Base-by-base conservation (phyloP, 2,797 vertebrate genomes). In the Melanogrammus aeglefinus region DNA sequence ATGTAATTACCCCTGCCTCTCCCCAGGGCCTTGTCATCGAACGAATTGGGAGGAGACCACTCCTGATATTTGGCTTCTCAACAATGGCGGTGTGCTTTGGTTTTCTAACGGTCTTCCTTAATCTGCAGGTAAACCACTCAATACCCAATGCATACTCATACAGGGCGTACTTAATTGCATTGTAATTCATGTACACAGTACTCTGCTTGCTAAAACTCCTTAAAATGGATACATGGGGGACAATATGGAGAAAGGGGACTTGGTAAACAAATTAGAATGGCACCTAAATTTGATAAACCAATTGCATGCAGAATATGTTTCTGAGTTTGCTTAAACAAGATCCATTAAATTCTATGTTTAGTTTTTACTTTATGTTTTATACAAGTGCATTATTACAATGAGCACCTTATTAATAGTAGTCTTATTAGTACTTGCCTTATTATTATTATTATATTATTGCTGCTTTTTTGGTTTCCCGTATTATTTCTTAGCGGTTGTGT, bases 21-120 rank as follows among this genome's bases (percentile, higher is more conserved):
- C 38, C 78, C 24, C 86, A 99, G 97, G 95, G 97, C 18, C 89
- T 99, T 79, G 96, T 96, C 74, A 96, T 98, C 1, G 97, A 99
- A 74, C 91, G 90, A 0, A 90, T 97, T 0, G 97, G 97, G 5
- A 93, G 97, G 70, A 95, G 94, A 41, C 94, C 95, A 6, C 94
- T 99, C 1, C 94, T 99, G 80, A 96, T 97, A 0, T 96, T 97
- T 1, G 97, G 97, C 9, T 99, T 99, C 75, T 88, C 92, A 4
- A 86, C 97, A 74, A 99, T 99, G 98, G 76, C 94, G 0, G 8
- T 95, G 77, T 98, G 95, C 92, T 99, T 96, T 1, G 89, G 93
- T 70, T 91, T 96, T 0, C 95, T 99, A 82, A 99, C 97, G 0
- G 51, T 95, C 74, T 97, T 96, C 0, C 93, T 99, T 82, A 94